Percentiles rank a stretch among this genome's conserved stretches.
Evolutionary conservation across 2,888 invertebrate species (phyloP).

Genomic region (Agrenia bidenticulata): DNA sequence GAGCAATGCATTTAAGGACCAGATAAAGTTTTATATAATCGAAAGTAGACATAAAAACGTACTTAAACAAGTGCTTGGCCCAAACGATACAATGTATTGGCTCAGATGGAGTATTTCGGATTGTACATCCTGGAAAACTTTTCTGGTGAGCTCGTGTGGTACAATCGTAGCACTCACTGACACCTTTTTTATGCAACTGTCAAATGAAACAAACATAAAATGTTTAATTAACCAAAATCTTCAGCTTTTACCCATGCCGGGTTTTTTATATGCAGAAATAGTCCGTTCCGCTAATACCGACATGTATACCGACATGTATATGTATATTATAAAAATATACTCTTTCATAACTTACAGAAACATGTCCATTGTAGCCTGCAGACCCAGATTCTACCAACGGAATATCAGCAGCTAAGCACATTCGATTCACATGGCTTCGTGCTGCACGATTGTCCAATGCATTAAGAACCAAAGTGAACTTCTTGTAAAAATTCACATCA

Average conservation of each 20-base stretch:
- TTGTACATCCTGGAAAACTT: slow-evolving; percentile 96
- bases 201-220: slow-evolving; percentile 20
- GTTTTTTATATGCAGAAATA: not conserved
- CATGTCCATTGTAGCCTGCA: slow-evolving; percentile 93
- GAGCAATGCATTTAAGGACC: not conserved
- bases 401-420: slow-evolving; percentile 93
- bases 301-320: slow-evolving; percentile 46
- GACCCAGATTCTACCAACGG: slow-evolving; percentile 97
- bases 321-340: too few species aligned
- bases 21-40: not conserved
- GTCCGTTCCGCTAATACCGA: not conserved
- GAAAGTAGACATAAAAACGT: slow-evolving; percentile 55
- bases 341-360: slow-evolving; percentile 58
- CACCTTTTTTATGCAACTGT: slow-evolving; percentile 77
- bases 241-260: too few species aligned
- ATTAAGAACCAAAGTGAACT: slow-evolving; percentile 89
- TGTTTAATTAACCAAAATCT: too few species aligned
- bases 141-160: slow-evolving; percentile 86
- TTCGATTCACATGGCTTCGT: slow-evolving; percentile 96
- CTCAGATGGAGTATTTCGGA: slow-evolving; percentile 97
- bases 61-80: slow-evolving; percentile 99
- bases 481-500: slow-evolving; percentile 85
- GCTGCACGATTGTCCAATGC: slow-evolving; percentile 96
- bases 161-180: slow-evolving; percentile 97
- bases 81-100: slow-evolving; percentile 99